Evolutionary conservation across 2,888 invertebrate species (phyloP).

Genomic region (Apantesis nais): DNA sequence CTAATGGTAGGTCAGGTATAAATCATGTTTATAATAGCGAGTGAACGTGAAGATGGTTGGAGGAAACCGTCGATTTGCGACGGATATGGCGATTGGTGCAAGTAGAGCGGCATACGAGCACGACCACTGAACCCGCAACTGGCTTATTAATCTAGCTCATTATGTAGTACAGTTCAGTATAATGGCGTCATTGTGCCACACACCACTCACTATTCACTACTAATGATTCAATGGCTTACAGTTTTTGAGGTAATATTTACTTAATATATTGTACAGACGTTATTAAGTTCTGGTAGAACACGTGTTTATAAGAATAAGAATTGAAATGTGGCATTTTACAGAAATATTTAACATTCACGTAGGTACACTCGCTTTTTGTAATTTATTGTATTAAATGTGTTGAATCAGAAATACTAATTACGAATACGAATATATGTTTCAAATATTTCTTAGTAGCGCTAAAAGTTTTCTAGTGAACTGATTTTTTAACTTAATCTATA

Average conservation of each 20-base stretch:
- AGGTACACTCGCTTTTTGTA: too few relatives aligned
- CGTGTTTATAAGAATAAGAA: conserved; percentile 13
- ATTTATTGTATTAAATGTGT: too few relatives aligned
- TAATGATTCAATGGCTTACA: conserved; percentile 37
- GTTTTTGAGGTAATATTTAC: conserved; percentile 28
- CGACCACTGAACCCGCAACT: conserved; percentile 58
- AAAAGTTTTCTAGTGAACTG: neutral
- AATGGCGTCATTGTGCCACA: conserved; percentile 54
- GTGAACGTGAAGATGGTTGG: conserved; percentile 67
- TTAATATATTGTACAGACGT: conserved; percentile 19
- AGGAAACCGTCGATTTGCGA: conserved; percentile 83
- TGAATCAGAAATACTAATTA: too few relatives aligned
- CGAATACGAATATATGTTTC: too few relatives aligned
- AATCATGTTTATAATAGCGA: conserved; percentile 80
- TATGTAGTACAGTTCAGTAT: conserved; percentile 51
- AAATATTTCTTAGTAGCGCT: too few relatives aligned
- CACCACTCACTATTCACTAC: conserved; percentile 24
- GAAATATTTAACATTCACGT: conserved; percentile 10
- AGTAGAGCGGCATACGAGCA: conserved; percentile 63
- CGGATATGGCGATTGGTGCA: conserved; percentile 81
- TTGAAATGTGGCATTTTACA: conserved; percentile 9
- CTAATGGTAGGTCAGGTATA: conserved; percentile 83
- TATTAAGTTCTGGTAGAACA: conserved; percentile 15
- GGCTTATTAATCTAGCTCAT: conserved; percentile 66
- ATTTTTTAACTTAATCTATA: neutral